Evolutionary conservation across 2,888 invertebrate genomes (phyloP), one percentile per base, ranked within the genome.

Genomic region (Hydrotaea cyrtoneurina): DNA sequence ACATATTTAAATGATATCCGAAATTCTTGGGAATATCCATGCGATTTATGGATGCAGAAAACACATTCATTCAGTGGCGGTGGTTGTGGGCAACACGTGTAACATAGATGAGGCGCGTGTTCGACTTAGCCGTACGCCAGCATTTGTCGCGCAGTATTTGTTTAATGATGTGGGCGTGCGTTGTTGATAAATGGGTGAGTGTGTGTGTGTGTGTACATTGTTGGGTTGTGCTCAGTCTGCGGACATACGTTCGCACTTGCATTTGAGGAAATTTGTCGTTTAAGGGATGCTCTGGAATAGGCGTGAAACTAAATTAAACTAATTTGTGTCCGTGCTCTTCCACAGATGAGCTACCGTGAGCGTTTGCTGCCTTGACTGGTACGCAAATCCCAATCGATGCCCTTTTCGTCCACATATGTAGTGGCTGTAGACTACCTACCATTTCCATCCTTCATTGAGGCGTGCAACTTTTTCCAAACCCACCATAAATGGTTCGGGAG

Each of bases 161-260:
- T 75, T 82, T 87, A 86, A 87, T 86, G 86, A 86, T 80, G 82
- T 83, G 82, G 87, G 86, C 84, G 86, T 86, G 86, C 84, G 84
- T 75, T 78, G 66, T 77, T 76, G 62, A 84, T 81, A 64, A 77
- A 53, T 82, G 78, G 3, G 2, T 31, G 3, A 2, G 7, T 31
- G 31, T 31, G 31, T 7, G n/a, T 76, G 64, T 82, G 57, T 83
- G 21, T 10, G 21, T 23, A 46, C 5, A 23, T 15, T 19, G 43
- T 15, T 23, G 43, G 17, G 43, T 3, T 26, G 66, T 43, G 31
- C 31, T 31, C 31, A 7, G 31, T 31, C 17, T 19, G 10, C 19
- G 13, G 19, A 43, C 46, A 69, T 23, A 23, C 69, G 23, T 59
- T 19, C 21, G 19, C 36, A 31, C 39, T 79, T 31, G 46, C 69